phyloP scores from a whole-genome alignment of 2,797 vertebrate genomes.

The Megalops cyprinoides region DNA sequence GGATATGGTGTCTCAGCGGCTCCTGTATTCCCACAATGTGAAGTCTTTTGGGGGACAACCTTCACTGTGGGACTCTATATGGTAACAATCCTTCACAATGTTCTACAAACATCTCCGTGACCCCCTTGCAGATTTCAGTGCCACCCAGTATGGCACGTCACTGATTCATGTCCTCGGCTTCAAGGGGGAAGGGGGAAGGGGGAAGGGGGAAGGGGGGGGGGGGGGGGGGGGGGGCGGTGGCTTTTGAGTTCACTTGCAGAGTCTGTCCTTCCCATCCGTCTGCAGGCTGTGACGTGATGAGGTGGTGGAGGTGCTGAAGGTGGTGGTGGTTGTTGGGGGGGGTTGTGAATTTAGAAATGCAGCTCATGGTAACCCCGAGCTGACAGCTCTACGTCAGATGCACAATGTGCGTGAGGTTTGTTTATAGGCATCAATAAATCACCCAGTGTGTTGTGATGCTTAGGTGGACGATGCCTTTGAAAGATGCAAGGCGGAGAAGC shows the following conservation, averaged over 20 bases:
- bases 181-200: no score
- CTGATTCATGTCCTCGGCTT: not conserved
- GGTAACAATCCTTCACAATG: not conserved
- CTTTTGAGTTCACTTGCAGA: not conserved
- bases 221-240: not conserved
- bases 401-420: not conserved
- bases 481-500: not conserved
- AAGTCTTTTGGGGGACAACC: not conserved
- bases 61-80: not conserved
- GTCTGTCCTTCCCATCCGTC: not conserved
- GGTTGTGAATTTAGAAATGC: no score
- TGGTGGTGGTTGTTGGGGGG: not conserved
- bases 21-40: not conserved
- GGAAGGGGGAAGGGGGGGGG: no score
- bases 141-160: not conserved
- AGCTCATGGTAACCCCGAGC: no score
- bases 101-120: not conserved
- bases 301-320: not conserved
- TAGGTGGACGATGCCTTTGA: not conserved
- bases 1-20: not conserved
- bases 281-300: not conserved
- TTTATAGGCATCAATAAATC: not conserved
- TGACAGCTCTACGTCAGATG: no score
- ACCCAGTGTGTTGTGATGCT: not conserved
- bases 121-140: not conserved